phyloP scores from a whole-genome alignment of 2,113 vertebrate species.

The Ibidorhyncha struthersii region DNA sequence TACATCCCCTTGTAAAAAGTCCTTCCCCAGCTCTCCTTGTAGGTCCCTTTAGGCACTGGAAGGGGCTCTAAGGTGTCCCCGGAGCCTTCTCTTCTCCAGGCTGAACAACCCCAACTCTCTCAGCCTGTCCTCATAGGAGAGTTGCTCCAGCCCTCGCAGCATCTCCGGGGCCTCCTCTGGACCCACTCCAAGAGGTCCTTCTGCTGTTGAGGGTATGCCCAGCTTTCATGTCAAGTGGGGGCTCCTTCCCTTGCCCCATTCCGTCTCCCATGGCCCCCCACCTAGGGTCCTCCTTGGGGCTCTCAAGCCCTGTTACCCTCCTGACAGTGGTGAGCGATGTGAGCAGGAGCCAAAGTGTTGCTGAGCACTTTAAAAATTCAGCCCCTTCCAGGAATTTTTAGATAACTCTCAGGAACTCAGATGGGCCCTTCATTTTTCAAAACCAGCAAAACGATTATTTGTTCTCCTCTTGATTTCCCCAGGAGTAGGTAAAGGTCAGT shows the following conservation, averaged over 20 bases:
- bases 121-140: no score
- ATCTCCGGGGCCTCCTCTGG: no score
- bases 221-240: background rate
- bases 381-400: background rate
- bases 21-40: no score
- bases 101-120: no score
- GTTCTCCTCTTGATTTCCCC: background rate
- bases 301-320: background rate
- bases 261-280: background rate
- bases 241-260: background rate
- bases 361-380: background rate
- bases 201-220: no score
- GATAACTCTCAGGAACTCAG: background rate
- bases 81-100: no score
- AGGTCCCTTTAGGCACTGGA: no score
- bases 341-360: background rate
- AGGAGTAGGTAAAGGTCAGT: background rate
- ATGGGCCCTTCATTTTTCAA: background rate
- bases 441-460: background rate
- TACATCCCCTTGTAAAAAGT: no score
- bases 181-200: no score
- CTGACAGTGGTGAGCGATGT: accelerated
- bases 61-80: no score
- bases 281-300: accelerated
- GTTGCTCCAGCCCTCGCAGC: no score